These are phyloP conservation scores for Pseudochirops corinnae DNA, from an alignment of 2,797 vertebrate species.

Conservation along the genomic window DNA sequence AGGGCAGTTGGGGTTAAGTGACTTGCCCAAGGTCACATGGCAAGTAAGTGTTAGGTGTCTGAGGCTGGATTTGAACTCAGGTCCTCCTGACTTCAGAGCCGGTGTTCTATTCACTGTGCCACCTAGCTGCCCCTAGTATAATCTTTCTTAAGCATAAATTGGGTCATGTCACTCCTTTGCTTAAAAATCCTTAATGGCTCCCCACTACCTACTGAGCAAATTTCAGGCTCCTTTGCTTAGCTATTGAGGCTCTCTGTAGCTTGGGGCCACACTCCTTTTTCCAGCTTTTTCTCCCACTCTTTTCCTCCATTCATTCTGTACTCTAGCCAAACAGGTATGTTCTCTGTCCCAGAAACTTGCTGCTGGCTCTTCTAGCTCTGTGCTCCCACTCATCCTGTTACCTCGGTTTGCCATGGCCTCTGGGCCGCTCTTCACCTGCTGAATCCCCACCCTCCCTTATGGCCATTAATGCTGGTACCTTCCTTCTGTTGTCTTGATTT, in stretches of 20 bases:
- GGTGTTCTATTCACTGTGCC: too few relatives aligned
- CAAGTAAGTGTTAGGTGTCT: too few relatives aligned
- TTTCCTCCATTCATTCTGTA: background rate
- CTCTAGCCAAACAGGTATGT: background rate
- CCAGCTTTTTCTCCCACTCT: background rate
- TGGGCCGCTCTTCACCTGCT: background rate
- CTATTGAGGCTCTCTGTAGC: background rate
- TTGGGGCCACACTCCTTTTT: background rate
- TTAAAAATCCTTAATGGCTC: background rate
- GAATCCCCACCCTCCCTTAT: background rate
- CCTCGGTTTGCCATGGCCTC: background rate
- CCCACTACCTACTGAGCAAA: background rate
- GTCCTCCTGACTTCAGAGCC: too few relatives aligned
- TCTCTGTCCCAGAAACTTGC: background rate
- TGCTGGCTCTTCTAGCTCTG: background rate
- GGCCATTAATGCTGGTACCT: background rate
- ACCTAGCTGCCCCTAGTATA: background rate
- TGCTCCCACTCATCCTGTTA: background rate
- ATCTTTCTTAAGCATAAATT: background rate
- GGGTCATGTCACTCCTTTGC: background rate
- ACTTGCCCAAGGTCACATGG: too few relatives aligned
- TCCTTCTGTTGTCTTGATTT: background rate
- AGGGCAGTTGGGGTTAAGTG: too few relatives aligned
- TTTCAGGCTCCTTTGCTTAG: background rate
- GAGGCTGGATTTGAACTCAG: too few relatives aligned